Base-by-base conservation (phyloP, 2,888 invertebrate genomes). In the Ceriagrion tenellum region DNA sequence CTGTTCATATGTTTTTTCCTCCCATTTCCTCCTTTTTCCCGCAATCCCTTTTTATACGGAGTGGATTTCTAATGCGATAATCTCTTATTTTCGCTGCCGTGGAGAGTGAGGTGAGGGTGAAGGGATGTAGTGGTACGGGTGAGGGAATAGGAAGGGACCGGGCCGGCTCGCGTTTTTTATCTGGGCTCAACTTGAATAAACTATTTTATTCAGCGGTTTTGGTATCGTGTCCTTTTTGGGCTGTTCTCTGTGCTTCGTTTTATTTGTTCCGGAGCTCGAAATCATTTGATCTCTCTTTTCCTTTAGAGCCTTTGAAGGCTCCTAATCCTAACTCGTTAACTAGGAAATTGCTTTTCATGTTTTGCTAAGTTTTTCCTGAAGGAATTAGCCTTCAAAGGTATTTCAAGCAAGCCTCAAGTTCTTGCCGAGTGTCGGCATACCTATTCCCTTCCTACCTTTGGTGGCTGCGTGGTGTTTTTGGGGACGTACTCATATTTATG, bases 291-390 rank as follows among this genome's bases (percentile, higher is more conserved):
- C 81, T 81, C 81, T 35, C 81, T 18, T 81, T 81, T 81, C 81
- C 0, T 81, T 35, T 35, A 35, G 18, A 81, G 81, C 35, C 81
- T 81, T 81, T 81, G 81, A 30, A 81, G 35, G 30, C 35, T 35
- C n/a, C 69, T 69, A 69, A 69, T 69, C 35, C 35, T 12, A 81
- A 81, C 81, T 81, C 81, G 81, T 81, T 81, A 81, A 81, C 81
- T 81, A 35, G 81, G 81, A 81, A 81, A 81, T 81, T 81, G 81
- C 81, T 81, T 81, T 81, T 81, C 81, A 30, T 81, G 81, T 81
- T 81, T 81, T 81, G 13, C 81, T 35, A 3, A 35, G 30, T 35
- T 81, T 81, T 81, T 35, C 35, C 81, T 18, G 6, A 35, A 81
- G 35, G 81, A 35, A 81, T 81, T 81, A 81, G 35, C 81, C 35